A percentile compares a stretch with the other conserved stretches of the same genome.
Evolutionary conservation across 2,113 vertebrate species (phyloP).

Genomic region (Hippolais icterina): DNA sequence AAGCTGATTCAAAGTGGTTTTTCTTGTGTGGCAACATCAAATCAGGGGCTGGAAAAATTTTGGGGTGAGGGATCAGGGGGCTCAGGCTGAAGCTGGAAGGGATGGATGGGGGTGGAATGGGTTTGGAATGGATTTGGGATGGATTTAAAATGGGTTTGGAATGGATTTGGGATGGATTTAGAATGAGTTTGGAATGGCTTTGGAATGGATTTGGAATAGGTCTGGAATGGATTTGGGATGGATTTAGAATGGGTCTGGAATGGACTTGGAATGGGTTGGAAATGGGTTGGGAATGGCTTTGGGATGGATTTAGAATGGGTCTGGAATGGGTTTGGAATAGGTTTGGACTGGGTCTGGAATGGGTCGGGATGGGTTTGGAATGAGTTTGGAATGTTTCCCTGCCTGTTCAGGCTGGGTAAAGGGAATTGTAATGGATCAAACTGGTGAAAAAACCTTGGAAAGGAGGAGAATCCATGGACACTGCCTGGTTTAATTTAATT

Average conservation of each 20-base stretch:
- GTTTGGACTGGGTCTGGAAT: too few relatives aligned
- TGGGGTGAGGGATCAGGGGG: rapidly evolving
- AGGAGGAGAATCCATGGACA: neutral
- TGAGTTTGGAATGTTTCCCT: neutral
- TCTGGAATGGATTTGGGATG: neutral
- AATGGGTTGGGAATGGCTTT: neutral
- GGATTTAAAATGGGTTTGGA: neutral
- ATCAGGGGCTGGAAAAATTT: neutral
- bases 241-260: neutral
- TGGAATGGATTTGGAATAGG: too few relatives aligned
- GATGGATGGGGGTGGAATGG: neutral
- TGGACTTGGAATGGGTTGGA: too few relatives aligned
- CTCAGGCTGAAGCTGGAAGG: neutral
- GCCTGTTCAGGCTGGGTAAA: neutral
- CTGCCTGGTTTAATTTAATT: neutral
- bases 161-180: neutral
- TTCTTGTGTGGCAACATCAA: neutral
- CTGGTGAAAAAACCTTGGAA: neutral
- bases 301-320: too few relatives aligned
- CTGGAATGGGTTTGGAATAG: neutral
- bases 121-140: neutral
- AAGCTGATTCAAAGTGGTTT: neutral
- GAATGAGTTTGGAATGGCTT: neutral
- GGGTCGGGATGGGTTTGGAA: too few relatives aligned
- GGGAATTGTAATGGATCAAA: neutral